Evolutionary conservation across 2,113 vertebrate genomes (phyloP).

Genomic region (Pluvialis apricaria): DNA sequence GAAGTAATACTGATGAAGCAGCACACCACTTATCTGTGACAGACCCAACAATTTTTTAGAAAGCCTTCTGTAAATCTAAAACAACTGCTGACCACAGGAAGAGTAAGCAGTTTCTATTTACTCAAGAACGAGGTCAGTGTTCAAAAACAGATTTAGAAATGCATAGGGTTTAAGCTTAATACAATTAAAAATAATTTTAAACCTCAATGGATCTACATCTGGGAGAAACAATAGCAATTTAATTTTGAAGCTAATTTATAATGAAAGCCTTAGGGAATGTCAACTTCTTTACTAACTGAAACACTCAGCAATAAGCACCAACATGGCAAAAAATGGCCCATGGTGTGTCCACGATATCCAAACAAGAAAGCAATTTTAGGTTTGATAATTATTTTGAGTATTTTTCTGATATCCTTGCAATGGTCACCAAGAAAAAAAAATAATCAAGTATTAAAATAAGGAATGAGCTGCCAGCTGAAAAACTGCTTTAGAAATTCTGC

Average conservation of each 20-base stretch:
- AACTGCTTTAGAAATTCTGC: not conserved
- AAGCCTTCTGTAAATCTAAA: not conserved
- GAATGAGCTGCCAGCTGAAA: not conserved
- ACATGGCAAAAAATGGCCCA: not conserved
- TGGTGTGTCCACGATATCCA: accelerated
- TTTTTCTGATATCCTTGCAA: not conserved
- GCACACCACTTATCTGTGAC: not conserved
- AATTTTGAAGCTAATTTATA: not conserved
- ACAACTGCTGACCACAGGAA: not conserved
- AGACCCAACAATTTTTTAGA: not conserved
- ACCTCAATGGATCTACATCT: not conserved
- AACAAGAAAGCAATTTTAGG: not conserved
- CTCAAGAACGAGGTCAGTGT: not conserved
- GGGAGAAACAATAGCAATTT: not conserved
- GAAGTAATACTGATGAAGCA: not conserved
- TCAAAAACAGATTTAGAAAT: not conserved
- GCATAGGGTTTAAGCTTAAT: not conserved
- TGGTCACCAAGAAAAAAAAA: not conserved
- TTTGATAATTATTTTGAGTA: not conserved
- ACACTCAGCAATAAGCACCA: not conserved
- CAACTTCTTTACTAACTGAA: not conserved
- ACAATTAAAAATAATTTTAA: not conserved
- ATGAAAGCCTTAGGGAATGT: not conserved
- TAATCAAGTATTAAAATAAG: not conserved
- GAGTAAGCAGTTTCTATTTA: not conserved